Conservation (phyloP, 1,140 invertebrate species). For the Muscidifurax raptorellus region DNA sequence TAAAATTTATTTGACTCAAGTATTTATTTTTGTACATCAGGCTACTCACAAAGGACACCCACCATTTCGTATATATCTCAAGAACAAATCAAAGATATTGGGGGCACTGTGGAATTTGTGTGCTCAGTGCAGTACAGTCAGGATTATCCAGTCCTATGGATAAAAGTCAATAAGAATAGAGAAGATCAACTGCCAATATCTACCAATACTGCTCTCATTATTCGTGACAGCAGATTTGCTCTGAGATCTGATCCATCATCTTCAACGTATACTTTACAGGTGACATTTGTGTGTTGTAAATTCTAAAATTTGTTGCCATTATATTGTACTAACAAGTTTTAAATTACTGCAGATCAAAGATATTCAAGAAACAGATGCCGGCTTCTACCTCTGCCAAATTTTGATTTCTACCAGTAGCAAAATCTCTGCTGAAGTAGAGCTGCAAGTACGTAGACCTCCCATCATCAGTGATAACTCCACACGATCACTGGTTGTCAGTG, state of each 20-base stretch:
- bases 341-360: slow-evolving; percentile 85
- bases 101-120: slow-evolving; percentile 89
- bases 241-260: slow-evolving; percentile 87
- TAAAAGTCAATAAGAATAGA: slow-evolving; percentile 77
- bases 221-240: slow-evolving; percentile 90
- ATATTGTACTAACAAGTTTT: background rate
- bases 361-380: slow-evolving; percentile 95
- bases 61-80: slow-evolving; percentile 94
- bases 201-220: slow-evolving; percentile 86
- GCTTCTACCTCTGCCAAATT: slow-evolving; percentile 91
- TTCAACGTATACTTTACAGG: slow-evolving; percentile 88
- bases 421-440: slow-evolving; percentile 88
- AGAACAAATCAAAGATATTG: slow-evolving; percentile 94
- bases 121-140: slow-evolving; percentile 93
- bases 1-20: too few relatives aligned
- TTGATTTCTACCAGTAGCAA: slow-evolving; percentile 86
- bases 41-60: slow-evolving; percentile 84
- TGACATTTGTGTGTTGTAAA: slow-evolving; percentile 62
- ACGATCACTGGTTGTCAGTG: slow-evolving; percentile 87
- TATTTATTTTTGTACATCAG: slow-evolving; percentile 70
- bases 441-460: slow-evolving; percentile 89
- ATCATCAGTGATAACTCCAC: slow-evolving; percentile 96
- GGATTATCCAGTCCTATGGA: slow-evolving; percentile 91
- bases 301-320: background rate
- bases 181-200: slow-evolving; percentile 84